Percentiles rank a stretch among this genome's conserved stretches.
Evolutionary conservation across 2,113 vertebrate genomes (phyloP).

Genomic region (Tympanuchus pallidicinctus): DNA sequence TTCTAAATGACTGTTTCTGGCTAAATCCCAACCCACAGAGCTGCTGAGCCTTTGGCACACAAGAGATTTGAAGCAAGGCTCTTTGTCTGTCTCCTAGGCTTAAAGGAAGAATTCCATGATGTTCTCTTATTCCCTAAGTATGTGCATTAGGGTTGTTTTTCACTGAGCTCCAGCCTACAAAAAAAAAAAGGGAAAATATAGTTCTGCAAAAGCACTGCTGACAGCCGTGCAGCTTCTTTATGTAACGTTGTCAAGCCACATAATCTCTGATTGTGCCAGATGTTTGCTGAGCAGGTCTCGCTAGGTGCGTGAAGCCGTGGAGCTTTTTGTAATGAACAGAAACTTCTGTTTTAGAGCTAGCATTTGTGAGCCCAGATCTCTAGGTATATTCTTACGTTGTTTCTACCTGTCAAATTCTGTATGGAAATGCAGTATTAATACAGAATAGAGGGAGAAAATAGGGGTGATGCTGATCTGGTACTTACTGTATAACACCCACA

Average conservation of each 20-base stretch:
- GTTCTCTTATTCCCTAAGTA: conserved; percentile 23
- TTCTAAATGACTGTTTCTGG: conserved; percentile 7
- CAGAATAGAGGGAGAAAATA: neutral
- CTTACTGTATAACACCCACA: conserved; percentile 95
- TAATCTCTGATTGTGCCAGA: neutral
- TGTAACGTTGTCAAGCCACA: neutral
- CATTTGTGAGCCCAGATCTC: neutral
- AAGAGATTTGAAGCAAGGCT: conserved; percentile 34
- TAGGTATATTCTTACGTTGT: neutral
- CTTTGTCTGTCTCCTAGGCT: conserved; percentile 15
- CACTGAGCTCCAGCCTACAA: neutral
- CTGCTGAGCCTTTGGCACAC: conserved; percentile 34
- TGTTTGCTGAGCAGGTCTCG: neutral
- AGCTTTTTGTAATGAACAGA: neutral
- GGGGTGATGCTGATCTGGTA: conserved; percentile 46
- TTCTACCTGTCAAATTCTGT: neutral
- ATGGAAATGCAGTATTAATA: neutral
- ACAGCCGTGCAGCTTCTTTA: neutral
- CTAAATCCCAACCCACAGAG: conserved; percentile 30
- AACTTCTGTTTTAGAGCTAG: neutral
- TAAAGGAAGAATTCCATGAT: conserved; percentile 43
- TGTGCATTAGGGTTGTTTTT: conserved; percentile 12
- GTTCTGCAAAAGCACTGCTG: conserved; percentile 30
- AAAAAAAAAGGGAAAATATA: conserved; percentile 21
- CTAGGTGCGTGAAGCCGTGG: neutral